Percentiles rank a stretch among this genome's conserved stretches.
Conservation (phyloP, 2,113 vertebrate species). For the Melanerpes aurifrons region DNA sequence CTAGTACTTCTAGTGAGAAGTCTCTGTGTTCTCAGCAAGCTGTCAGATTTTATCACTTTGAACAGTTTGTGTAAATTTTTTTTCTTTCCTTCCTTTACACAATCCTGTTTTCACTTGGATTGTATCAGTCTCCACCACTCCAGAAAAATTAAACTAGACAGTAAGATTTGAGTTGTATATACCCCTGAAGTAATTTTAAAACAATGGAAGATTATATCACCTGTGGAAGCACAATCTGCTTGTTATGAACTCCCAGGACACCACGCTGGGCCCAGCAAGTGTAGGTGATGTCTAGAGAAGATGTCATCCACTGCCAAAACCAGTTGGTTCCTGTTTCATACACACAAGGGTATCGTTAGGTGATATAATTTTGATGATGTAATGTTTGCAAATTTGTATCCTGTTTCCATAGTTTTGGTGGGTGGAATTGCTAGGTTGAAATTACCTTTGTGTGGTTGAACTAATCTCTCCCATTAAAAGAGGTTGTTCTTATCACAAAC, state of each 20-base stretch:
- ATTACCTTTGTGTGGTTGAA: not conserved
- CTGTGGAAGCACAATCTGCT: not conserved
- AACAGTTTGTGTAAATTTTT: not conserved
- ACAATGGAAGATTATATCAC: not conserved
- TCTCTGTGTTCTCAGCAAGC: not conserved
- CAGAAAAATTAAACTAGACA: conserved; percentile 8
- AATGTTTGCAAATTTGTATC: conserved; percentile 39
- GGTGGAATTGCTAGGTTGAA: conserved; percentile 31
- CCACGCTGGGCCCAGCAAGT: not conserved
- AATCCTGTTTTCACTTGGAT: not conserved
- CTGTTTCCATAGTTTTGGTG: conserved; percentile 18
- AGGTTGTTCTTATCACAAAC: not conserved
- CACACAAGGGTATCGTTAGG: not conserved
- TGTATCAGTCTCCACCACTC: not conserved
- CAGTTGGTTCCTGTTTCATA: conserved; percentile 32
- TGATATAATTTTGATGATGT: conserved; percentile 1
- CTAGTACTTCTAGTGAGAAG: not conserved
- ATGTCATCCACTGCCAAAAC: not conserved
- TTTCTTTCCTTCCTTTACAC: not conserved
- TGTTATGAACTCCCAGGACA: not conserved
- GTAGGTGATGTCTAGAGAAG: conserved; percentile 8
- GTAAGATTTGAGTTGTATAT: not conserved
- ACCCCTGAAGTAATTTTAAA: not conserved
- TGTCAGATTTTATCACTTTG: not conserved
- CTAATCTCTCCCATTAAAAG: not conserved